Percentiles rank a stretch among this genome's conserved stretches.
Evolutionary conservation across 2,113 vertebrate genomes (phyloP).

Genomic region (Macrotus californicus): DNA sequence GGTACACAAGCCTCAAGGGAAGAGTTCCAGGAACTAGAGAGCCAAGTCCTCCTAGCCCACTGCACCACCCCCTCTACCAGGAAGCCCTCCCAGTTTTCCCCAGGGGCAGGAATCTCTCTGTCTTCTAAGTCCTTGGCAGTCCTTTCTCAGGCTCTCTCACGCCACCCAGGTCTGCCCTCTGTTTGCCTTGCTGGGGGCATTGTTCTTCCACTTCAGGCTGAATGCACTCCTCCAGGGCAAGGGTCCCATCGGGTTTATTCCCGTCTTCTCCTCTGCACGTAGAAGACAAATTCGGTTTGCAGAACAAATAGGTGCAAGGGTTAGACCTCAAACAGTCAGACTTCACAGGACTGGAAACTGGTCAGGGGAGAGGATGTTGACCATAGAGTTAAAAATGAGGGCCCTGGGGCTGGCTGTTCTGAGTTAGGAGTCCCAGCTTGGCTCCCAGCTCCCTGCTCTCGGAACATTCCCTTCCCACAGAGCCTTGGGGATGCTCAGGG

Average conservation of each 20-base stretch:
- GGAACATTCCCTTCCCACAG: background rate
- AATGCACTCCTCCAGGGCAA: background rate
- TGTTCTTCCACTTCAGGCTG: background rate
- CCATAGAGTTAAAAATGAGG: background rate
- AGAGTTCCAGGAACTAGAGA: background rate
- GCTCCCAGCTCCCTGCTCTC: background rate
- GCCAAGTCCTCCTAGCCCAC: background rate
- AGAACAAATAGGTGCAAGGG: no score
- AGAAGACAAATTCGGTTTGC: background rate
- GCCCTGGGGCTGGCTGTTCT: fast-evolving
- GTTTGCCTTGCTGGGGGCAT: background rate
- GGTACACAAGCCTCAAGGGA: background rate
- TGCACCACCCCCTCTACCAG: background rate
- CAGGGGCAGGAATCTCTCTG: background rate
- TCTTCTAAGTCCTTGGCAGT: background rate
- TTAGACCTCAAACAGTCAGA: background rate
- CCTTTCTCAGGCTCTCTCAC: background rate
- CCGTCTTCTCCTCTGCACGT: background rate
- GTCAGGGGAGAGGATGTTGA: background rate
- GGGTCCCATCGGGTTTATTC: background rate
- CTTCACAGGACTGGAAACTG: background rate
- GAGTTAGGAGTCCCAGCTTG: background rate
- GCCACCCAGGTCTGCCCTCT: background rate
- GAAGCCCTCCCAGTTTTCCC: background rate
- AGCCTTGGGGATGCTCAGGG: background rate